Percentiles rank a stretch among this genome's conserved stretches.
Evolutionary conservation across 2,113 vertebrate species (phyloP).

Genomic region (Anguilla rostrata): DNA sequence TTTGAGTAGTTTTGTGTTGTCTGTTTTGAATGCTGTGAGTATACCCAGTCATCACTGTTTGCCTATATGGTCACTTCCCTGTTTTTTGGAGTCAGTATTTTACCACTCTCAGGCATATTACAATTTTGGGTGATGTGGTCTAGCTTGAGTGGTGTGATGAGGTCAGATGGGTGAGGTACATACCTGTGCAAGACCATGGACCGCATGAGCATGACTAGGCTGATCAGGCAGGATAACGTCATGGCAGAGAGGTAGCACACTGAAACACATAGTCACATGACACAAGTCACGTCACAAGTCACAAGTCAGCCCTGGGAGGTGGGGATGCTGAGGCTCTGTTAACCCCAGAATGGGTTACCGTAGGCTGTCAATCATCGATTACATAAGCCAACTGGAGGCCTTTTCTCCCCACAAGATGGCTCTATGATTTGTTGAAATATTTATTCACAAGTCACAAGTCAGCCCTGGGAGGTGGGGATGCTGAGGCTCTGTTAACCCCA

Average conservation of each 20-base stretch:
- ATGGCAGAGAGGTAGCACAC: conserved; percentile 84
- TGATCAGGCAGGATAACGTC: conserved; percentile 76
- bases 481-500: not conserved
- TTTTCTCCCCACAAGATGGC: not conserved
- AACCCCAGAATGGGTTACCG: not conserved
- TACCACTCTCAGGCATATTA: not conserved
- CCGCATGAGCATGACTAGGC: conserved; percentile 73
- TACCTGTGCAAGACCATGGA: conserved; percentile 83
- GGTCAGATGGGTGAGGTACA: not conserved
- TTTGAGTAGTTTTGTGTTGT: too few species aligned
- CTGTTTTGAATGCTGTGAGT: too few species aligned
- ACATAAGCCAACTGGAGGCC: not conserved
- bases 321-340: not conserved
- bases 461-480: not conserved
- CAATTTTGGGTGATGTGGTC: not conserved
- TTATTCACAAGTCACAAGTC: too few species aligned
- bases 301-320: too few species aligned
- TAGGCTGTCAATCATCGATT: not conserved
- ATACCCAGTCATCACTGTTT: not conserved
- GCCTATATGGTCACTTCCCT: not conserved
- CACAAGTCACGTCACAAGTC: not conserved
- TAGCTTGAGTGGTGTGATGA: not conserved
- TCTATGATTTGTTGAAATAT: not conserved
- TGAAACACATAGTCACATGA: conserved; percentile 41
- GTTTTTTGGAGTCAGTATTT: not conserved